A percentile compares a stretch with the other conserved stretches of the same genome.
Conservation (phyloP, 2,797 vertebrate species). For the Esox masquinongy region DNA sequence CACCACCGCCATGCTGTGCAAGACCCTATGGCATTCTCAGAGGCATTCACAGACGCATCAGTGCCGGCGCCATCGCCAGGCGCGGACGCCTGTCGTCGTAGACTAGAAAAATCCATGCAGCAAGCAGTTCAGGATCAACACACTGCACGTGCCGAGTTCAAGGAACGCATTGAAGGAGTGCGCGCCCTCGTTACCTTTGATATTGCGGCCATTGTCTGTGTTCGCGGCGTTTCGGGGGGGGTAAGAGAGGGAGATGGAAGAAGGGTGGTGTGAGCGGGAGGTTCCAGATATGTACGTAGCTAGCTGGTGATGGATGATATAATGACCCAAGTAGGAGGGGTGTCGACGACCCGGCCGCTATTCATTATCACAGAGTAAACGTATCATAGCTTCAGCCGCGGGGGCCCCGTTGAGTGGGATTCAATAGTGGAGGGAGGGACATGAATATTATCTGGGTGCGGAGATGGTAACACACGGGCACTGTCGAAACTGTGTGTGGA, state of each 20-base stretch:
- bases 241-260: constrained; percentile 28
- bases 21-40: constrained; percentile 8
- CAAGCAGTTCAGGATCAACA: constrained; percentile 74
- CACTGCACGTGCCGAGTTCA: constrained; percentile 19
- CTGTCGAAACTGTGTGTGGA: constrained; percentile 43
- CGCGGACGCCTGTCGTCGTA: constrained; percentile 27
- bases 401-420: constrained; percentile 48
- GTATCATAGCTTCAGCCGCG: constrained; percentile 47
- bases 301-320: constrained; percentile 51
- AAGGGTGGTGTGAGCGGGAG: constrained; percentile 16
- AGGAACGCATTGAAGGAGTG: constrained; percentile 40
- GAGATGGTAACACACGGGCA: constrained; percentile 34
- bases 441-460: constrained; percentile 27
- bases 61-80: constrained; percentile 47
- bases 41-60: constrained; percentile 24
- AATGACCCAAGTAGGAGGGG: constrained; percentile 30
- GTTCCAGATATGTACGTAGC: constrained; percentile 27
- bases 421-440: constrained; percentile 24
- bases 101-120: constrained; percentile 72
- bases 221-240: constrained; percentile 59
- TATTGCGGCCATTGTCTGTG: constrained; percentile 94
- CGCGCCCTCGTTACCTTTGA: constrained; percentile 89
- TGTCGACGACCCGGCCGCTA: constrained; percentile 38
- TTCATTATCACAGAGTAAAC: constrained; percentile 60
- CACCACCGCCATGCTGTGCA: constrained; percentile 13